Percentiles rank a stretch among this genome's conserved stretches.
These are phyloP conservation scores for Autographa gamma DNA, from an alignment of 2,888 invertebrate genomes.

Conservation along the genomic window DNA sequence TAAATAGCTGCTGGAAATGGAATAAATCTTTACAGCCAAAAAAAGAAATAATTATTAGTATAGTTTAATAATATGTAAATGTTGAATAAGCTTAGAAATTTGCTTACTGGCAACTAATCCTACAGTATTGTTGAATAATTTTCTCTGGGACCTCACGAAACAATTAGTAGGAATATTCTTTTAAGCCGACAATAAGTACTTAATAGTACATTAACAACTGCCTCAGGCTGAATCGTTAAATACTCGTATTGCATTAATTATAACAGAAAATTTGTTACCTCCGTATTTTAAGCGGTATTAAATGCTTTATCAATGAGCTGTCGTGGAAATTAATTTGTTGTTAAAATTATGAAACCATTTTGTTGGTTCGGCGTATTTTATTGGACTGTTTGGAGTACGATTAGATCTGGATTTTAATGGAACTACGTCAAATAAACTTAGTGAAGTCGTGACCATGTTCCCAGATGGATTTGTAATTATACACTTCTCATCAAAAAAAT, in stretches of 20 bases:
- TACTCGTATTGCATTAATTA: conserved; percentile 25
- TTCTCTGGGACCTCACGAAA: background rate
- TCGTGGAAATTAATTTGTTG: conserved; percentile 26
- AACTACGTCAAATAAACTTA: background rate
- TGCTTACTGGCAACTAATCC: too few species aligned
- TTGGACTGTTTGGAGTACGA: background rate
- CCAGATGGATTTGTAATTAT: background rate
- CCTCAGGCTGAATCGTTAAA: conserved; percentile 16
- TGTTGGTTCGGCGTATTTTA: conserved; percentile 7
- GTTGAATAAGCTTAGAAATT: too few species aligned
- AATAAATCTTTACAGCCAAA: too few species aligned
- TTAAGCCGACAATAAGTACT: background rate
- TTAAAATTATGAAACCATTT: conserved; percentile 16
- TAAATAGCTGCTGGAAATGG: too few species aligned
- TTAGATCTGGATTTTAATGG: conserved; percentile 2
- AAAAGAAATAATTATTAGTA: too few species aligned
- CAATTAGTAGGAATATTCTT: background rate
- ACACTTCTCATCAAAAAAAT: too few species aligned
- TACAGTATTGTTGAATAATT: too few species aligned
- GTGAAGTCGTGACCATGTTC: background rate
- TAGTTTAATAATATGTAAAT: too few species aligned
- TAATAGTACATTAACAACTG: conserved; percentile 25
- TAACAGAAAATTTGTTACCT: conserved; percentile 22
- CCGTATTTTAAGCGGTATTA: conserved; percentile 26
- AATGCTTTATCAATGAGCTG: conserved; percentile 27